Evolutionary conservation across 2,113 vertebrate species (phyloP), one percentile per base, ranked within the genome.

Genomic region (Lophius piscatorius): DNA sequence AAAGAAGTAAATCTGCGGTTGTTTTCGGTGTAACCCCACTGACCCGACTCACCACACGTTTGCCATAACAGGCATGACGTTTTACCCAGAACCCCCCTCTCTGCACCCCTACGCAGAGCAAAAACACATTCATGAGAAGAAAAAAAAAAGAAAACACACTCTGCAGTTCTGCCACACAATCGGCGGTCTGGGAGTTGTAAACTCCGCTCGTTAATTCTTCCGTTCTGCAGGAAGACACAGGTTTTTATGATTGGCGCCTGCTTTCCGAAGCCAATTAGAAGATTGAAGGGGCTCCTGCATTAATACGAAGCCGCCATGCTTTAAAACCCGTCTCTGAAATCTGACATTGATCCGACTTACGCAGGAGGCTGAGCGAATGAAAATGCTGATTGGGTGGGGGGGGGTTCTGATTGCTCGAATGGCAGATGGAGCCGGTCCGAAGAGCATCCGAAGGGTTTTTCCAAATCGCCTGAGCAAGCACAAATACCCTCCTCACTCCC

Each of bases 361-460:
- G 3, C 18, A 3, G 24, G 60, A 67, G 38, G 14, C 3, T 9
- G 41, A 16, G 29, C 48, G 5, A 42, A 47, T 42, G 28, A 48
- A 69, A 66, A 56, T 33, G 60, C 68, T 70, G 69, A 73, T 73
- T 24, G 50, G 26, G 26, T 28, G 26, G 26, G 29, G 52, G 54
- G 58, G 59, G 60, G 62, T 58, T 58, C 60, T 41, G 29, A 62
- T 60, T 21, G 45, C 66, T 55, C 17, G 54, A 54, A 75, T 54
- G 57, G 62, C 76, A 70, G 61, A 67, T 34, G 51, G 62, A 63
- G 68, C 62, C 41, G 46, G 57, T 77, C 52, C 62, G 38, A 9
- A 0, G 11, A 38, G 70, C 35, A 16, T 35, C 33, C 62, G 3
- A 22, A 51, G 28, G n/a, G 29, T 29, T 41, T 39, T 54, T 20